Evolutionary conservation across 1,140 invertebrate species (phyloP).

Genomic region (Drusus annulatus): DNA sequence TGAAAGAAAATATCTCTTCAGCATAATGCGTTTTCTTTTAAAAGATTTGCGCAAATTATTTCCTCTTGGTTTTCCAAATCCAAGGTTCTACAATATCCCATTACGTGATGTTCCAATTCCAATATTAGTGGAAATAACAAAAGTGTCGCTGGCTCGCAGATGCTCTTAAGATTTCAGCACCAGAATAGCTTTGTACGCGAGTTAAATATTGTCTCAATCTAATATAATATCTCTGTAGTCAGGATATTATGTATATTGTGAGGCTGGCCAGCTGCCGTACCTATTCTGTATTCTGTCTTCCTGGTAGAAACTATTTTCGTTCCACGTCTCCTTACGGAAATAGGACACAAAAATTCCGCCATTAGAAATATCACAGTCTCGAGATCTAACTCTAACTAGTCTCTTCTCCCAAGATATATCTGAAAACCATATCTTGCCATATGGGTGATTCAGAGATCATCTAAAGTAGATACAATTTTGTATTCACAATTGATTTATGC

Average conservation of each 20-base stretch:
- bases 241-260: slow-evolving; percentile 17
- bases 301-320: slow-evolving; percentile 22
- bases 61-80: no score
- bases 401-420: no score
- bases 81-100: neutral
- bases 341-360: slow-evolving; percentile 12
- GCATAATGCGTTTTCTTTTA: no score
- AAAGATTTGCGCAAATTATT: no score
- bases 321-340: slow-evolving; percentile 16
- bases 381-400: neutral
- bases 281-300: slow-evolving; percentile 9
- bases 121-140: neutral
- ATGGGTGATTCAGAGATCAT: no score
- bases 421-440: no score
- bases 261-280: neutral
- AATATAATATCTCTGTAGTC: neutral
- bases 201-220: neutral
- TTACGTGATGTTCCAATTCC: slow-evolving; percentile 20
- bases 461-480: no score
- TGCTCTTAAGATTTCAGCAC: neutral
- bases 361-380: neutral
- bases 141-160: neutral
- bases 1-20: no score
- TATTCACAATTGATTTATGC: no score
- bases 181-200: slow-evolving; percentile 10